phyloP scores from a whole-genome alignment of 2,888 invertebrate species.

The Protula sp. region DNA sequence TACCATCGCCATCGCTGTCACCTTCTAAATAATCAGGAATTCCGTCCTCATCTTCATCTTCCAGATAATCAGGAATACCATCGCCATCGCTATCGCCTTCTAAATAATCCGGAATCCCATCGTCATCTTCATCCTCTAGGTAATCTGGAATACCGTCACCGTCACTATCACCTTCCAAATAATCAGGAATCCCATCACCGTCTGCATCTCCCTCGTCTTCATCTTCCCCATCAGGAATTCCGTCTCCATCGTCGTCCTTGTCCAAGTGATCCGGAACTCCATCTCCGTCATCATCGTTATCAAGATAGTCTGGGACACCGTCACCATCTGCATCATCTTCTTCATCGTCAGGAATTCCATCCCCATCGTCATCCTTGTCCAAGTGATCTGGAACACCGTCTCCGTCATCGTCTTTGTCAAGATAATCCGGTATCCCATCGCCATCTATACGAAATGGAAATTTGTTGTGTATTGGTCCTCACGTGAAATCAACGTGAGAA shows the following conservation, averaged over 20 bases:
- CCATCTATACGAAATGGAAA: slow-evolving; percentile 35
- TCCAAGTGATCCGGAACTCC: slow-evolving; percentile 37
- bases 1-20: slow-evolving; percentile 31
- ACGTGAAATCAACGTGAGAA: no score
- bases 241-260: slow-evolving; percentile 22
- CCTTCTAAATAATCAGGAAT: slow-evolving; percentile 22
- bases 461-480: no score
- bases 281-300: slow-evolving; percentile 30
- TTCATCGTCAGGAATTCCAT: slow-evolving; percentile 36
- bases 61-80: slow-evolving; percentile 21
- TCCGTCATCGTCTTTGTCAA: slow-evolving; percentile 35
- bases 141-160: slow-evolving; percentile 34
- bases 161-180: slow-evolving; percentile 29
- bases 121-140: slow-evolving; percentile 28
- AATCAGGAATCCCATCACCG: slow-evolving; percentile 36
- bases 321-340: slow-evolving; percentile 41
- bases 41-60: slow-evolving; percentile 18
- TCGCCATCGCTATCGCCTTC: slow-evolving; percentile 19
- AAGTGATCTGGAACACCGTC: slow-evolving; percentile 41
- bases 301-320: slow-evolving; percentile 40
- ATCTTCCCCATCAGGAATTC: slow-evolving; percentile 26
- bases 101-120: slow-evolving; percentile 36
- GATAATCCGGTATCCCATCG: slow-evolving; percentile 41
- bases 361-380: slow-evolving; percentile 40
- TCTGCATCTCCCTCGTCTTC: slow-evolving; percentile 18